Base-by-base conservation (phyloP, 2,797 vertebrate species). In the Antennarius maculatus region DNA sequence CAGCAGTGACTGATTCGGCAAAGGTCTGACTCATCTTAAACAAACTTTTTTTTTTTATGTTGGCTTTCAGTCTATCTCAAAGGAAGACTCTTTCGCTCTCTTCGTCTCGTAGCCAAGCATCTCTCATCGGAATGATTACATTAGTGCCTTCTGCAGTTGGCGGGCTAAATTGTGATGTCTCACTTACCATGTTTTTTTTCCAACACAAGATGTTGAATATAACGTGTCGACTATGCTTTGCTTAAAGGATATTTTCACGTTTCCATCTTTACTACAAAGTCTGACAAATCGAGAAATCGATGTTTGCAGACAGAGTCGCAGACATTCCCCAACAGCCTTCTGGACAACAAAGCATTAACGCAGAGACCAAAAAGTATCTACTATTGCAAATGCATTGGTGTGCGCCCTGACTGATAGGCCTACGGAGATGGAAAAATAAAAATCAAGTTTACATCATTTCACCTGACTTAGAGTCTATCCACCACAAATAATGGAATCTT, bases 121-220 rank as follows among this genome's bases (percentile, higher is more conserved):
- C 23, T 60, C 49, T 56, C 43, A 71, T 60, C 70, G 66, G 17
- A 47, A 66, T 15, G 28, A 76, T 49, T 52, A 16, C 15, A 15
- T 50, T 52, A 29, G 37, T 3, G 42, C 16, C 3, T 52, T 13
- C 55, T 61, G 1, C 52, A 23, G 39, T 46, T 57, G 28, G 27
- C 29, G 28, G 41, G 27, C 17, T 61, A 27, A 9, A 15, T 58
- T 54, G 56, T 53, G 17, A 18, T 39, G 14, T 63, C 45, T 50
- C 8, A 51, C 29, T 39, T 13, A n/a, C n/a, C 15, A 11, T 3
- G 11, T 54, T 27, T 3, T 2, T 31, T 47, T 17, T 43, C 23
- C 11, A 52, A 23, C 18, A 42, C 46, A n/a, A 14, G 23, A 61
- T 45, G 27, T 7, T 15, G 50, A 62, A 8, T 28, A n/a, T 28